These are phyloP conservation scores for Thalassarche chlororhynchos DNA, from an alignment of 2,113 vertebrate species.

Conservation along the genomic window DNA sequence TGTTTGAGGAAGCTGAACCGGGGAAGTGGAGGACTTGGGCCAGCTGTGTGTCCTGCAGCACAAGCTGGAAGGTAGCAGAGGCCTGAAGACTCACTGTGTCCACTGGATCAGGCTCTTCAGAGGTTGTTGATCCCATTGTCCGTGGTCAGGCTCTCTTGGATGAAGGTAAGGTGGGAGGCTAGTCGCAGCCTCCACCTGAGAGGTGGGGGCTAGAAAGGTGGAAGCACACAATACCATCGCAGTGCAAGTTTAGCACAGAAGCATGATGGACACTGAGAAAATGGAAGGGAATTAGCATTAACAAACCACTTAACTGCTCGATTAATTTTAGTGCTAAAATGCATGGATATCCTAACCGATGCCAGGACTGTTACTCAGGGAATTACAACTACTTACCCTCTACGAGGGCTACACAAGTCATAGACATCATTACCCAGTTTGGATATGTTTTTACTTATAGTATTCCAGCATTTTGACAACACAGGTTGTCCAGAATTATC, in stretches of 20 bases:
- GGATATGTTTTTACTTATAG: background rate
- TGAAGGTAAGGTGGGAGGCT: background rate
- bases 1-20: background rate
- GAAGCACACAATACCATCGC: background rate
- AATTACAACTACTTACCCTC: background rate
- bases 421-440: background rate
- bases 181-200: background rate
- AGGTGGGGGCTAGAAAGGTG: background rate
- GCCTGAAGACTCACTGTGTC: background rate
- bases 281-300: background rate
- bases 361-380: background rate
- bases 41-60: background rate
- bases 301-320: background rate
- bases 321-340: background rate
- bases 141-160: background rate
- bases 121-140: accelerated
- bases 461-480: background rate
- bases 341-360: background rate
- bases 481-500: background rate
- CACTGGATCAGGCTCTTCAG: background rate
- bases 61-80: accelerated
- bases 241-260: background rate
- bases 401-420: background rate
- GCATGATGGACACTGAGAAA: background rate
- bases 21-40: accelerated